These are phyloP conservation scores for Latheticus oryzae DNA, from an alignment of 2,888 invertebrate species.

Conservation along the genomic window DNA sequence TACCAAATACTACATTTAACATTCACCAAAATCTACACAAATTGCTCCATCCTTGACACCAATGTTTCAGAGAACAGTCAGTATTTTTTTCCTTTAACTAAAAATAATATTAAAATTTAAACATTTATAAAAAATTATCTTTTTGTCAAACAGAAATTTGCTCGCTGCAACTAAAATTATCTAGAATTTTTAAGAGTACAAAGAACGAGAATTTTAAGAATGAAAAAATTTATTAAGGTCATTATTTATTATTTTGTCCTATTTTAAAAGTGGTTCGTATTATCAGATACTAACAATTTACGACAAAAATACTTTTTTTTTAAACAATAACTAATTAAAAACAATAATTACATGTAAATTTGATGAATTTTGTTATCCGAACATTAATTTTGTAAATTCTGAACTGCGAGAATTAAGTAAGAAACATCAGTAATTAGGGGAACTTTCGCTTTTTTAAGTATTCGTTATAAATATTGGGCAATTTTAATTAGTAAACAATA, in stretches of 20 bases:
- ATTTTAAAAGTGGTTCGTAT: slow-evolving; percentile 5
- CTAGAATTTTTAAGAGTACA: too few relatives aligned
- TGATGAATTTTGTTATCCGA: slow-evolving; percentile 7
- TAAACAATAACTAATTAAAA: slow-evolving; percentile 16
- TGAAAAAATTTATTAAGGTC: too few relatives aligned
- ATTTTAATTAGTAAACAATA: slow-evolving; percentile 41
- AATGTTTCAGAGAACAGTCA: slow-evolving; percentile 48
- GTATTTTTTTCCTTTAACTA: slow-evolving; percentile 39
- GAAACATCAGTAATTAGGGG: slow-evolving; percentile 18
- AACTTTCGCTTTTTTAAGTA: slow-evolving; percentile 40
- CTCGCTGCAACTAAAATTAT: too few relatives aligned
- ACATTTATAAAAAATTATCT: too few relatives aligned
- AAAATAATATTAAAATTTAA: too few relatives aligned
- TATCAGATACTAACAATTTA: slow-evolving; percentile 1
- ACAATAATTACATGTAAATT: slow-evolving; percentile 22
- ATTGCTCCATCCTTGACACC: slow-evolving; percentile 48
- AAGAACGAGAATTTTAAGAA: too few relatives aligned
- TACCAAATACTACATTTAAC: slow-evolving; percentile 33
- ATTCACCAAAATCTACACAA: slow-evolving; percentile 39
- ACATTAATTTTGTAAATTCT: slow-evolving; percentile 16
- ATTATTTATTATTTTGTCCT: too few relatives aligned
- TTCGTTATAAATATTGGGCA: slow-evolving; percentile 35
- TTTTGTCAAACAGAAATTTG: too few relatives aligned
- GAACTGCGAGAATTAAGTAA: slow-evolving; percentile 36
- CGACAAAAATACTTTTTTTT: slow-evolving; percentile 6